Evolutionary conservation across 2,113 vertebrate species (phyloP).

Genomic region (Balaenoptera acutorostrata): DNA sequence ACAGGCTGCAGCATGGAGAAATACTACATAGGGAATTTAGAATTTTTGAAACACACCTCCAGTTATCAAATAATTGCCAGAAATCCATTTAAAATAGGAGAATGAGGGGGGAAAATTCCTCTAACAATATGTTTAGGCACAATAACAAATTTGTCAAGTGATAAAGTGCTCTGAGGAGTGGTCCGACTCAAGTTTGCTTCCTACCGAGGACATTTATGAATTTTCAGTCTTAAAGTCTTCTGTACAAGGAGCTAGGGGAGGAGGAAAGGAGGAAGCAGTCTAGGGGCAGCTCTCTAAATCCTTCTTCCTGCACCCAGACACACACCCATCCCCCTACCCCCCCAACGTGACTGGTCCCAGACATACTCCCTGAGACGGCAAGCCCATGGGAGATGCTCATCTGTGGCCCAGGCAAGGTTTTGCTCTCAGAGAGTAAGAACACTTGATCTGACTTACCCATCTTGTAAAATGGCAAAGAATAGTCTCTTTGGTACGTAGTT

Average conservation of each 20-base stretch:
- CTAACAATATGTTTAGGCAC: background rate
- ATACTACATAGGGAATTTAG: background rate
- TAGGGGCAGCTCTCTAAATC: background rate
- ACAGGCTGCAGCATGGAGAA: background rate
- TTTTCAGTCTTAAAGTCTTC: background rate
- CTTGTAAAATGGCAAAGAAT: constrained; percentile 49
- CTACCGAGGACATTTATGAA: background rate
- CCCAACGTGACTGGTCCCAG: background rate
- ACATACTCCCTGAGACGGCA: rapidly evolving
- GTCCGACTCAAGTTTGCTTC: background rate
- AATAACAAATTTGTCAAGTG: background rate
- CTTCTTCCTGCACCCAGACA: background rate
- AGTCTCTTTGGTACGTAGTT: constrained; percentile 60
- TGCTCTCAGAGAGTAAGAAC: background rate
- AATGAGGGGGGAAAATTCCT: background rate
- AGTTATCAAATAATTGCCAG: background rate
- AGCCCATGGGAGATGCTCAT: rapidly evolving
- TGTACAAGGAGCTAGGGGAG: background rate
- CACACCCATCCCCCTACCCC: too few relatives aligned
- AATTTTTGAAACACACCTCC: background rate
- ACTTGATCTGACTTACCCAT: background rate
- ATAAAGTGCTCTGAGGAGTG: background rate
- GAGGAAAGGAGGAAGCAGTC: background rate
- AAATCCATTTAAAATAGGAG: background rate
- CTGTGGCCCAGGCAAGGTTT: too few relatives aligned